Evolutionary conservation across 2,797 vertebrate genomes (phyloP), one percentile per base, ranked within the genome.

Genomic region (Manis pentadactyla): DNA sequence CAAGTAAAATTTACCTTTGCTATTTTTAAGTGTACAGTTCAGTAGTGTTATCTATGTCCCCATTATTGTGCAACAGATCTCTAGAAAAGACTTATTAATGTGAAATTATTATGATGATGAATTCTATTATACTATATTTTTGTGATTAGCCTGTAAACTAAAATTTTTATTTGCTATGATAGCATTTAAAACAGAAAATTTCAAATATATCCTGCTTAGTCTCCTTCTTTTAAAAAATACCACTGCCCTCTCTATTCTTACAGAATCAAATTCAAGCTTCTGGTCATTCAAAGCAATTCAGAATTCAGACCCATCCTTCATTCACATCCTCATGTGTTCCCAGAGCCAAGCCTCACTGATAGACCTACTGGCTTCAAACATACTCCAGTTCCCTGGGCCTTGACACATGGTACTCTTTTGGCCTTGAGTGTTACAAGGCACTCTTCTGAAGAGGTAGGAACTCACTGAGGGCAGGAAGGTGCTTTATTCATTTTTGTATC

Each of bases 121-220:
- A 57, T 46, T 46, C 46, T 5, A 87, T 57, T 90, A 57, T 66
- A 59, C 21, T 84, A 7, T 37, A 51, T 85, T 29, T 93, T 90
- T 90, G 19, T 0, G 57, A 46, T 79, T 84, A 77, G 18, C 69
- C 69, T 82, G 6, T 73, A 13, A 69, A 85, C n/a, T 66, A 82
- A 87, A 85, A 79, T 81, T 87, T 95, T 89, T n/a, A 77, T n/a
- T 89, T 77, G 37, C 39, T 95, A 59, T 64, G 53, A 53, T 12
- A 85, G 51, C 39, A 4, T 79, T 90, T 51, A 81, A 69, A 90
- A 85, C 7, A 78, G 71, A 95, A 71, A 23, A 1, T 53, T 93
- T 87, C 27, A 89, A 84, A 86, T 78, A 57, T 31, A n/a, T 13
- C 42, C 82, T 14, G 11, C 55, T 75, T 92, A 42, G 27, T 87